phyloP scores from a whole-genome alignment of 2,113 vertebrate species.

The Sisor rabdophorus region DNA sequence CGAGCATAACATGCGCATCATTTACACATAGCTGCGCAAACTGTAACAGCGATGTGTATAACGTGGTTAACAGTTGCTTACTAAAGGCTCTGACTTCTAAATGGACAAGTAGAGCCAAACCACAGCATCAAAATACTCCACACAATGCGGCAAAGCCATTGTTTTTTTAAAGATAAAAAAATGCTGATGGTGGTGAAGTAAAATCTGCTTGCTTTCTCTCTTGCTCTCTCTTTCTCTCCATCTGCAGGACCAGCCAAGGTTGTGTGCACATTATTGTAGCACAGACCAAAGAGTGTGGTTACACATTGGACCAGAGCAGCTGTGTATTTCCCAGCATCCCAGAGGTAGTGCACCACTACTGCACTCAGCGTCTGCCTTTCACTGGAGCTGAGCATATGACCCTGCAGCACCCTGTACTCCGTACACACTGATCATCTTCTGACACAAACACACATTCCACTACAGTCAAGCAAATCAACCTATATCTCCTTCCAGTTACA shows the following conservation, averaged over 20 bases:
- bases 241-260: slow-evolving; percentile 86
- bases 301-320: slow-evolving; percentile 87
- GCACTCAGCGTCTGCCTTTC: slow-evolving; percentile 86
- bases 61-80: no score
- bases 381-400: slow-evolving; percentile 94
- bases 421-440: slow-evolving; percentile 57
- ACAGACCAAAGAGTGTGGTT: slow-evolving; percentile 88
- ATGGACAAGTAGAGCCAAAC: background rate
- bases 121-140: background rate
- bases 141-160: background rate
- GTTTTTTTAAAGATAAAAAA: no score
- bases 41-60: no score
- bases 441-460: background rate
- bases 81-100: background rate
- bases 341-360: slow-evolving; percentile 86
- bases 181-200: no score
- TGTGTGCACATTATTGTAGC: slow-evolving; percentile 97
- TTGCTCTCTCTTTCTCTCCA: background rate
- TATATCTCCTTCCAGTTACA: slow-evolving; percentile 1
- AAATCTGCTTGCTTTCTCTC: no score
- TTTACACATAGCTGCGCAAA: no score
- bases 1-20: no score
- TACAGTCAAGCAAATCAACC: background rate
- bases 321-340: slow-evolving; percentile 86
- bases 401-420: slow-evolving; percentile 79